phyloP scores from a whole-genome alignment of 2,113 vertebrate genomes.

The Tragulus kanchil region DNA sequence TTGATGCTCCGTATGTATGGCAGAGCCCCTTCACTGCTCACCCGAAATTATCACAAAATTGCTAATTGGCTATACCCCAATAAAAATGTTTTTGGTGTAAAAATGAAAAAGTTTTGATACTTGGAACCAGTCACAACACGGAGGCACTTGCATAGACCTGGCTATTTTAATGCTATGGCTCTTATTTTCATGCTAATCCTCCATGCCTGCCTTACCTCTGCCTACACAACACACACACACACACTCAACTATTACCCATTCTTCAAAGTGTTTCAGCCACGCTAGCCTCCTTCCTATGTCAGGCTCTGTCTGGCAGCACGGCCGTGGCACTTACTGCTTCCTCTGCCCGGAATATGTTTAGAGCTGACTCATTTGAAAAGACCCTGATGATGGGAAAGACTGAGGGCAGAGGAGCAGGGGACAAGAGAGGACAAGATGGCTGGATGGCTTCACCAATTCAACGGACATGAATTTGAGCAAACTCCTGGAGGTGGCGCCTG shows the following conservation, averaged over 20 bases:
- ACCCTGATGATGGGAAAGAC: no score
- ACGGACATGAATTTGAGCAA: no score
- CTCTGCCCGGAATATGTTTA: neutral
- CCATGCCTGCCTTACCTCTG: neutral
- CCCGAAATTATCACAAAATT: no score
- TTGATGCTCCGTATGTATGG: no score
- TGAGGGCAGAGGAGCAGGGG: no score
- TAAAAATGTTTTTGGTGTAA: no score
- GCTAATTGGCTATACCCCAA: no score
- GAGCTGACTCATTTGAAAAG: no score
- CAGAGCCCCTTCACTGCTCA: no score
- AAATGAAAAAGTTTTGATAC: neutral
- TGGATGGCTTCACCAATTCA: no score
- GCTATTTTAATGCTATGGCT: neutral
- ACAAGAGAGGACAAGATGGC: no score
- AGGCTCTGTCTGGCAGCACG: neutral
- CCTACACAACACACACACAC: neutral
- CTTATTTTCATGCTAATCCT: neutral
- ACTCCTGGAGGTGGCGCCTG: no score
- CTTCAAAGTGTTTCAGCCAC: neutral
- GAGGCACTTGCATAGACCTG: neutral
- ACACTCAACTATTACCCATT: neutral
- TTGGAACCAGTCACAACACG: neutral
- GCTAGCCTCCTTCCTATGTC: neutral
- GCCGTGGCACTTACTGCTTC: neutral